Evolutionary conservation across 1,140 invertebrate species (phyloP).

Genomic region (Caenorhabditis brenneri): DNA sequence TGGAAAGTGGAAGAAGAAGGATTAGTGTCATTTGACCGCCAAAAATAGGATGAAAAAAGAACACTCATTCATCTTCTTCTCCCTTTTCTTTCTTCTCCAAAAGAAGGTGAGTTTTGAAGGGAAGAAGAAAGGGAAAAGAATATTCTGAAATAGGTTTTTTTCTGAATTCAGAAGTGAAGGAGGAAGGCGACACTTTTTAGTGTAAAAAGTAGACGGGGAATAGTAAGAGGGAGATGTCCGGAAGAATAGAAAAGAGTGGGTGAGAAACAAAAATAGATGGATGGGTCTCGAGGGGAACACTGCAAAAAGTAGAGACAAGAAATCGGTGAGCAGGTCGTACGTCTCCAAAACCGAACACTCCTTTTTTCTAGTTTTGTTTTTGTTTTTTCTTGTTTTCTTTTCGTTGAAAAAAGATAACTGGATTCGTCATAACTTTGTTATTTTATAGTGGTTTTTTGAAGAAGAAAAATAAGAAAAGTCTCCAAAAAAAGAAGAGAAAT

Average conservation of each 20-base stretch:
- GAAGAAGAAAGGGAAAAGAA: neutral
- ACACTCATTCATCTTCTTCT: slow-evolving; percentile 38
- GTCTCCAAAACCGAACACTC: slow-evolving; percentile 1
- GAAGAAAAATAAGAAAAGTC: too few species aligned
- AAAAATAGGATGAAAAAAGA: slow-evolving; percentile 26
- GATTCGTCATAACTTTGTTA: neutral
- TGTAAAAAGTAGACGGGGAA: neutral
- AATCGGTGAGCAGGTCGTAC: slow-evolving; percentile 31
- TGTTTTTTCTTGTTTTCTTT: neutral
- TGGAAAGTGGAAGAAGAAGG: neutral
- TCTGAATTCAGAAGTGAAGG: neutral
- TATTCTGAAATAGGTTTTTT: neutral
- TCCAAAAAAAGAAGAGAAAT: neutral
- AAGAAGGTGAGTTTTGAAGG: neutral
- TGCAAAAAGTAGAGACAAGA: neutral
- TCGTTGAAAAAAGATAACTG: neutral
- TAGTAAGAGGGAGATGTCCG: neutral
- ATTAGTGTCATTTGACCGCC: slow-evolving; percentile 38
- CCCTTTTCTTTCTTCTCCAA: neutral
- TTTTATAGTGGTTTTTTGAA: neutral
- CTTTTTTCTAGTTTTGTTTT: neutral
- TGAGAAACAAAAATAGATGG: slow-evolving; percentile 37
- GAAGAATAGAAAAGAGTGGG: slow-evolving; percentile 3
- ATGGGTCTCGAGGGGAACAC: slow-evolving; percentile 13
- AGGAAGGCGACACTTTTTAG: slow-evolving; percentile 17